A percentile compares a stretch with the other conserved stretches of the same genome.
Conservation (phyloP, 2,797 vertebrate genomes). For the Karalla daura region DNA sequence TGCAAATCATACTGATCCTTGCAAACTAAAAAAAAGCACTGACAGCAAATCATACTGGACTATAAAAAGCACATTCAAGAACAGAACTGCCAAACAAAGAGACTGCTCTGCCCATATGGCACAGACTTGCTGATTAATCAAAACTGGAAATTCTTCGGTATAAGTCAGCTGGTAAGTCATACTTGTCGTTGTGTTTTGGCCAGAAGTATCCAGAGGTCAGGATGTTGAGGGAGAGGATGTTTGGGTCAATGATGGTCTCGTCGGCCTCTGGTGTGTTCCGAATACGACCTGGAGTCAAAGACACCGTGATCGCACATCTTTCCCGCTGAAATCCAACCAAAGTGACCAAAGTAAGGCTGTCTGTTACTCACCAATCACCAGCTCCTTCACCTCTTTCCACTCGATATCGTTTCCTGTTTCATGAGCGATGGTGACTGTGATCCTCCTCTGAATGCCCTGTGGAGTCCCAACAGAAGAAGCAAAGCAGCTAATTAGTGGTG, state of each 20-base stretch:
- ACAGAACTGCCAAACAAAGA: background rate
- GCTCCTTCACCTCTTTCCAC: conserved; percentile 98
- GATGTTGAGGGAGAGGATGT: conserved; percentile 98
- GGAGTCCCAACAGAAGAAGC: background rate
- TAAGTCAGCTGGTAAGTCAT: conserved; percentile 36
- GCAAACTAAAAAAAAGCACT: conserved; percentile 82
- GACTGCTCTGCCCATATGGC: background rate
- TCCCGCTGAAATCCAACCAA: background rate
- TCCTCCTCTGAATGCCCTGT: conserved; percentile 98
- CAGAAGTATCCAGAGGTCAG: conserved; percentile 91
- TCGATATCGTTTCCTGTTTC: conserved; percentile 93
- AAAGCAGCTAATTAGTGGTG: background rate
- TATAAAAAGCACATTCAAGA: conserved; percentile 11
- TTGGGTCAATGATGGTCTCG: conserved; percentile 96
- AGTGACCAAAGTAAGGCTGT: no score
- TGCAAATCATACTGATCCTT: conserved; percentile 73
- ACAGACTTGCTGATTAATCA: background rate
- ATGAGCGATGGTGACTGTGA: conserved; percentile 94
- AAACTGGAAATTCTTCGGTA: background rate
- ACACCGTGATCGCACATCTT: no score
- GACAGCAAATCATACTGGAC: conserved; percentile 35
- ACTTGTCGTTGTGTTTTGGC: conserved; percentile 97
- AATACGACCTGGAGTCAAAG: conserved; percentile 88
- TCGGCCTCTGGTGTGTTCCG: conserved; percentile 96
- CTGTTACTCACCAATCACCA: conserved; percentile 92